Evolutionary conservation across 2,113 vertebrate species (phyloP), one percentile per base, ranked within the genome.

Genomic region (Castor canadensis): DNA sequence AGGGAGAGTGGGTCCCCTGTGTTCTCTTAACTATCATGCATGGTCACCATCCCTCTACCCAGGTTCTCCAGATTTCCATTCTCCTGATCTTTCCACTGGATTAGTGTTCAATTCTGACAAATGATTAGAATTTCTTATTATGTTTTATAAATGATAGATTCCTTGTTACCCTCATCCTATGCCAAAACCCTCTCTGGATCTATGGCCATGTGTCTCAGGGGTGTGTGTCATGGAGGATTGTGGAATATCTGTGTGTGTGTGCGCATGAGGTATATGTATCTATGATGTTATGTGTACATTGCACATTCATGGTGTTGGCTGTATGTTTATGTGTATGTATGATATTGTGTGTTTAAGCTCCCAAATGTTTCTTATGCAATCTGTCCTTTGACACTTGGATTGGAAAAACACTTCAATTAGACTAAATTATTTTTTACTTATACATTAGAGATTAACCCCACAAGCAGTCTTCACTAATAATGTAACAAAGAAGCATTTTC

Each of bases 391-490:
- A 75, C 2, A 64, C 19, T 62, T 89, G 8, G 67, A 79, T 43
- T 56, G 7, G 32, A 91, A 94, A 86, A 89, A n/a, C 24, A 76
- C 17, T 73, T 93, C 6, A 83, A 22, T 76, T 58, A 85, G 56
- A 72, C 24, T 62, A 82, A 84, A 76, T 82, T 91, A 60, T 35
- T 89, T 92, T 56, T 62, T 77, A 77, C 9, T 76, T 32, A 75
- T n/a, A 96, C 40, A 75, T 43, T 91, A 54, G 26, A 93, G 10
- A 62, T 94, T 89, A 64, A 62, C 20, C 17, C 16, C n/a, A 45
- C 28, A 82, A 85, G 17, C 1, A 86, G 56, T 95, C 19, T 81
- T 91, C 81, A 87, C 67, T 69, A 85, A 69, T 79, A 83, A 85
- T 32, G 15, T 47, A 28, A 26, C 30, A 79, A 81, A 20, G 4